Base-by-base conservation (phyloP, 2,113 vertebrate species). In the Crotalus tigris region DNA sequence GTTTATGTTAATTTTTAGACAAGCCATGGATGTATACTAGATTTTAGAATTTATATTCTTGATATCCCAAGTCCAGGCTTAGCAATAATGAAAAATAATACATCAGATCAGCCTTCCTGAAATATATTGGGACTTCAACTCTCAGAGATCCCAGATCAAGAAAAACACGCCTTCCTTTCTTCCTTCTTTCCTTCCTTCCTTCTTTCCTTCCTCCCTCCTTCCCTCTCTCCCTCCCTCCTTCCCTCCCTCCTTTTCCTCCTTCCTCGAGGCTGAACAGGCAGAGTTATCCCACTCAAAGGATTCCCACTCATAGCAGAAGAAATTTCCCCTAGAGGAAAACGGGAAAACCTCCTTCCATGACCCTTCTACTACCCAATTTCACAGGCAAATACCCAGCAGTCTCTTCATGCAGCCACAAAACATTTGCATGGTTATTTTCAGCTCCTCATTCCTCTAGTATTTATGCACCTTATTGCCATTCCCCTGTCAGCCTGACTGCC, bases 301-400 rank as follows among this genome's bases (percentile, higher is more conserved):
- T 90, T 49, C 55, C 44, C 46, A 12, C 19, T 39, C 46, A 19
- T 29, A n/a, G 46, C 57, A 87, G n/a, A 94, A 95, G 95, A 96
- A 93, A 92, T 92, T 91, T 39, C 91, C 93, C 91, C 81, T 93
- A 85, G 88, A 95, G 75, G 94, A 96, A 96, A 96, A 87, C 88
- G 92, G 94, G 95, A 96, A 94, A 94, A 93, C 93, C 92, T n/a
- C 33, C 46, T 87, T 61, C 58, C 53, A 5, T 4, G 33, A 86
- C 49, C 88, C 39, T 87, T 86, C 85, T 24, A 58, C 88, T 96
- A 92, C 81, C 92, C 92, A 0, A 0, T 0, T 0, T 0, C 0
- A 93, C 92, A 93, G 95, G 95, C 85, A 95, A 92, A 90, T 54
- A 49, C 91, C 94, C 92, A 90, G 92, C 46, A 93, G 95, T 59